These are phyloP conservation scores for Eulemur rufifrons DNA, from an alignment of 2,113 vertebrate genomes.

Conservation along the genomic window DNA sequence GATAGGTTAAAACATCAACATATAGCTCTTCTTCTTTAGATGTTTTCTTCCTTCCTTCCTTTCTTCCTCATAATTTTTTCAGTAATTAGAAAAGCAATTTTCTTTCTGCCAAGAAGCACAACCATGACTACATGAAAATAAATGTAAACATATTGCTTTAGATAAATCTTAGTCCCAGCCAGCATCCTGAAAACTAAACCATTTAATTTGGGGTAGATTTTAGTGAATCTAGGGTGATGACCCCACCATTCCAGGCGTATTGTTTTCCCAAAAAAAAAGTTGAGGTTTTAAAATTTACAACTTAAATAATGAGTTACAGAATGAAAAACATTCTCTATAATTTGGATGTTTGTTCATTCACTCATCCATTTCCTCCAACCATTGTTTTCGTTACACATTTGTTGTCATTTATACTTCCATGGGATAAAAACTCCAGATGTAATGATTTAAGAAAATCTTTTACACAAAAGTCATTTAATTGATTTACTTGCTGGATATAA, in stretches of 20 bases:
- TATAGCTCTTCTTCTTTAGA: neutral
- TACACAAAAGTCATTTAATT: neutral
- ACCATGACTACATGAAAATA: neutral
- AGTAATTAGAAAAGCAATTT: neutral
- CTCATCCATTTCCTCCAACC: neutral
- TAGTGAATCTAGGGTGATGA: neutral
- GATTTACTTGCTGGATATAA: neutral
- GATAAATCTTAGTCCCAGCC: neutral
- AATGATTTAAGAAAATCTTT: neutral
- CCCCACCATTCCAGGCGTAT: neutral
- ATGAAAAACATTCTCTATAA: neutral
- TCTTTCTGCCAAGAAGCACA: neutral
- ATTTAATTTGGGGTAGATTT: neutral
- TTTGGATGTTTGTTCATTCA: neutral
- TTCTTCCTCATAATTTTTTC: neutral
- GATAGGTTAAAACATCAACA: neutral
- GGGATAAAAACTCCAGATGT: neutral
- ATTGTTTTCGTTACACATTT: neutral
- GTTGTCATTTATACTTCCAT: neutral
- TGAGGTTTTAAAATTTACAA: neutral
- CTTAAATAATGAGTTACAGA: neutral
- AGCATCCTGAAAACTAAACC: neutral
- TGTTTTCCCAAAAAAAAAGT: neutral
- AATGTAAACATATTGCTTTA: neutral
- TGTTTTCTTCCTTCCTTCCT: neutral